Conservation (phyloP, 2,888 invertebrate genomes). For the Hesperia comma region DNA sequence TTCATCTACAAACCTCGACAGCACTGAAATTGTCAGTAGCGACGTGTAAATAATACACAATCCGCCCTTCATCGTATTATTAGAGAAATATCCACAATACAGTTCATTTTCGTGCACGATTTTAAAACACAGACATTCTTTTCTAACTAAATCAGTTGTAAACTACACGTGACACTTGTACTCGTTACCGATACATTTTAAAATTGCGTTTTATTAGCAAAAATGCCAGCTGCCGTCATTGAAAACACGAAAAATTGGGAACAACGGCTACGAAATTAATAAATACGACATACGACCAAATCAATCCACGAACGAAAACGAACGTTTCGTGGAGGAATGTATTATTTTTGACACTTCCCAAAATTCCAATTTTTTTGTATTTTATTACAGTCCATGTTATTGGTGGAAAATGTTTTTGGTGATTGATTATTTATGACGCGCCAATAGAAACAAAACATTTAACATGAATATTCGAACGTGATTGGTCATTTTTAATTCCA, state of each 20-base stretch:
- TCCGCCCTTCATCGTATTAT: slow-evolving; percentile 85
- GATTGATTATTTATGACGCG: slow-evolving; percentile 47
- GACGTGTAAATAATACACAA: slow-evolving; percentile 84
- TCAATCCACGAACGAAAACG: slow-evolving; percentile 47
- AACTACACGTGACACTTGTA: slow-evolving; percentile 50
- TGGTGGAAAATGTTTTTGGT: slow-evolving; percentile 47
- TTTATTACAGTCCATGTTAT: slow-evolving; percentile 45
- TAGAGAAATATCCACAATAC: slow-evolving; percentile 75
- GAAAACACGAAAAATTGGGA: slow-evolving; percentile 17
- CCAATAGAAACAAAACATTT: slow-evolving; percentile 72
- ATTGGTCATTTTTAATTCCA: slow-evolving; percentile 53
- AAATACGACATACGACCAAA: slow-evolving; percentile 41
- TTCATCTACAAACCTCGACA: slow-evolving; percentile 78
- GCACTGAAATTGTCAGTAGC: slow-evolving; percentile 84
- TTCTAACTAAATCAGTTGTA: slow-evolving; percentile 44
- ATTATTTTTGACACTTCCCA: slow-evolving; percentile 62
- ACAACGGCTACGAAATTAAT: slow-evolving; percentile 10
- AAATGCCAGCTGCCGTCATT: slow-evolving; percentile 18
- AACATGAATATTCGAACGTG: slow-evolving; percentile 50
- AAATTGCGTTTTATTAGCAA: slow-evolving; percentile 12
- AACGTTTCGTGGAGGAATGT: slow-evolving; percentile 46
- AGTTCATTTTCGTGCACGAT: slow-evolving; percentile 79
- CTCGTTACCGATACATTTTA: slow-evolving; percentile 51
- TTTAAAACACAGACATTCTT: slow-evolving; percentile 68
- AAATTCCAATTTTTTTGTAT: slow-evolving; percentile 51